A percentile compares a stretch with the other conserved stretches of the same genome.
phyloP scores from a whole-genome alignment of 2,797 vertebrate species.

The Enteromius viviparus region DNA sequence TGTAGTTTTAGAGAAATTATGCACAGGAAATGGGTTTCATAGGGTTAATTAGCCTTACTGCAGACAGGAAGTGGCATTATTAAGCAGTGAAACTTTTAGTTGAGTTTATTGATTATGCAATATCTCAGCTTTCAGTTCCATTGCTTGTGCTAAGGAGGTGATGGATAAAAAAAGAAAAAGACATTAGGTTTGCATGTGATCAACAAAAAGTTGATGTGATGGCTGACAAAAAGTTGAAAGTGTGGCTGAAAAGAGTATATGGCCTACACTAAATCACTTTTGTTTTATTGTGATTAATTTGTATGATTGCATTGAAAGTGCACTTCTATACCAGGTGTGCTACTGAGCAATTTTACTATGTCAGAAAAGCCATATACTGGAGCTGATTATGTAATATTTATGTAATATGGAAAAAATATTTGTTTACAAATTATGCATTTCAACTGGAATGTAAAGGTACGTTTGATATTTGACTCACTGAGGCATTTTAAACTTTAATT shows the following conservation, averaged over 20 bases:
- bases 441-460: neutral
- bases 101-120: neutral
- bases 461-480: neutral
- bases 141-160: neutral
- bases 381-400: neutral
- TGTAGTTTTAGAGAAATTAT: neutral
- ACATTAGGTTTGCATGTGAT: neutral
- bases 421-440: neutral
- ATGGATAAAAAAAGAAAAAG: neutral
- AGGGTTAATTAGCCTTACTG: neutral
- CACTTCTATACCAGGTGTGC: neutral
- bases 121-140: neutral
- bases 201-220: neutral
- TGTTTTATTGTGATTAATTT: neutral
- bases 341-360: neutral
- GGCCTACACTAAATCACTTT: neutral
- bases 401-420: neutral
- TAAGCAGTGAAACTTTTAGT: neutral
- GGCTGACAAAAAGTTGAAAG: neutral
- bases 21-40: neutral
- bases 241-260: neutral
- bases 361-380: neutral
- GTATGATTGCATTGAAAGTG: neutral
- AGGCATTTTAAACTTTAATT: neutral
- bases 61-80: constrained; percentile 5